Evolutionary conservation across 2,888 invertebrate genomes (phyloP), one percentile per base, ranked within the genome.

Genomic region (Cyrtodaria siliqua): DNA sequence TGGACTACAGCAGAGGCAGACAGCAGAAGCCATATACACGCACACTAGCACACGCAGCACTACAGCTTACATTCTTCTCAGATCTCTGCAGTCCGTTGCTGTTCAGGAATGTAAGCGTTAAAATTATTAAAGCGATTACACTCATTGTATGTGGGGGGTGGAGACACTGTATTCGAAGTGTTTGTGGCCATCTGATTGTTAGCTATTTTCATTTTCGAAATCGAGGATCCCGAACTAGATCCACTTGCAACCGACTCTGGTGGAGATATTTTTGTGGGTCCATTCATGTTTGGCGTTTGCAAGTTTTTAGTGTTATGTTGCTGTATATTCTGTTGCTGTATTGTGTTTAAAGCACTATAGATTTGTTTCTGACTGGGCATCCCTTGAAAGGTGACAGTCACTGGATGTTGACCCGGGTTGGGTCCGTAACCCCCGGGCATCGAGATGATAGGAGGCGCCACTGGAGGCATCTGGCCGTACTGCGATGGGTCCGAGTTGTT

Each of bases 221-320:
- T 61, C 1, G 83, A 82, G 12, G 84, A 84, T 18, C 83, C 84
- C 20, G 87, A 86, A 79, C 90, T 91, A 33, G 91, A 91, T 63
- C 89, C 87, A 82, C 91, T 91, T 49, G 90, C 87, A 18, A 90
- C 85, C 18, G 91, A 92, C 20, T 88, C 90, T 6, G 91, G 90
- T 26, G 92, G 91, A 0, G 91, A 91, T 4, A 88, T 84, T 80
- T 89, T 89, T 44, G 67, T 62, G 73, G 85, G 87, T 73, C 88
- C 84, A 66, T 83, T 83, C 6, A 69, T 72, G 57, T 70, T 73
- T 64, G 61, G 71, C 60, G 72, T 63, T 73, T 80, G 78, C 59
- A 71, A 50, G 62, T 81, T 81, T 77, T 79, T 81, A 52, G 55
- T 76, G 56, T 81, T 81, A 60, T 79, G 81, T 50, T 77, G 81